phyloP scores from a whole-genome alignment of 2,888 invertebrate genomes.

The Cephus spinipes region DNA sequence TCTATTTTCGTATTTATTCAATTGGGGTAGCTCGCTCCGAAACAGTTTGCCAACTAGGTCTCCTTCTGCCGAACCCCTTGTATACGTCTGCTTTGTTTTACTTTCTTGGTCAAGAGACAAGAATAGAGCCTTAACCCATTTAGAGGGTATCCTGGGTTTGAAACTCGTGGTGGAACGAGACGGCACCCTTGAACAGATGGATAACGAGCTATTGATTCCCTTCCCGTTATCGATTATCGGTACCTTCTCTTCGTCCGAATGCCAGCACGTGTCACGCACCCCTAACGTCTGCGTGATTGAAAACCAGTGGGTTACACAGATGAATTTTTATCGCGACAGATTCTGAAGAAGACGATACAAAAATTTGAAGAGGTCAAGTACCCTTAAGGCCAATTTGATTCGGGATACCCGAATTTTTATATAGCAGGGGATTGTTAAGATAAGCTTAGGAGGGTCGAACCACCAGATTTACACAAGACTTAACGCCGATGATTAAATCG shows the following conservation, averaged over 20 bases:
- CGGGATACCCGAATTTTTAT: background rate
- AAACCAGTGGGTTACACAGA: background rate
- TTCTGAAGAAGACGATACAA: background rate
- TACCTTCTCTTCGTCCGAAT: background rate
- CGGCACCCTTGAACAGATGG: background rate
- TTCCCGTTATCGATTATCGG: background rate
- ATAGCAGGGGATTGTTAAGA: background rate
- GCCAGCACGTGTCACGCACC: background rate
- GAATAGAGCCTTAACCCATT: conserved; percentile 31
- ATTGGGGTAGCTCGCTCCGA: conserved; percentile 14
- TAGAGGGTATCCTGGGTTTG: conserved; percentile 16
- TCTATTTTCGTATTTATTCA: conserved; percentile 24
- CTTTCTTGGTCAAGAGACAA: conserved; percentile 29
- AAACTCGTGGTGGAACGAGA: background rate
- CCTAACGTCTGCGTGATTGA: background rate
- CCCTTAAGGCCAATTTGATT: background rate
- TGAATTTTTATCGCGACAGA: background rate
- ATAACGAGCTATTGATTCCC: background rate
- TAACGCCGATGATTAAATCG: background rate
- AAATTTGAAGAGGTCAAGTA: background rate
- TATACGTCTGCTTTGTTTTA: conserved; percentile 26
- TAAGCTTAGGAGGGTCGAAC: background rate
- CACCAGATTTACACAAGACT: background rate
- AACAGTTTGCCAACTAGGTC: conserved; percentile 24
- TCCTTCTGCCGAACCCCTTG: conserved; percentile 12